Percentiles rank a stretch among this genome's conserved stretches.
phyloP scores from a whole-genome alignment of 2,888 invertebrate genomes.

The Dorcus parallelipipedus region DNA sequence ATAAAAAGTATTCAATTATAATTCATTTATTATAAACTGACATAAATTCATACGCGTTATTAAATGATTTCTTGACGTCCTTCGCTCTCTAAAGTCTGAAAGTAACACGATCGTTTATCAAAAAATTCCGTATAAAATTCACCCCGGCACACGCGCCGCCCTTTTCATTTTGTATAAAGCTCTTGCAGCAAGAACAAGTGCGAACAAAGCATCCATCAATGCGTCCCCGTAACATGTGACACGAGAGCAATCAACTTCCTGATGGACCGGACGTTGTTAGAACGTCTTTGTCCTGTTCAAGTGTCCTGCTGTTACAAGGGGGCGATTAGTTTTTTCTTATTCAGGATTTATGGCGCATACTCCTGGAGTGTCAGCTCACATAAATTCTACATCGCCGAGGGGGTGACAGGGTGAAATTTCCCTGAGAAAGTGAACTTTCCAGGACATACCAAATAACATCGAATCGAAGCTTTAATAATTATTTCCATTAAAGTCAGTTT shows the following conservation, averaged over 20 bases:
- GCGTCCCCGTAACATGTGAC: slow-evolving; percentile 20
- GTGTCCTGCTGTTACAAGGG: background rate
- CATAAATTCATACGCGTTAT: slow-evolving; percentile 17
- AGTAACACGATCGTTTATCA: slow-evolving; percentile 18
- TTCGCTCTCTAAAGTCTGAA: slow-evolving; percentile 9
- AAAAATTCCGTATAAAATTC: slow-evolving; percentile 2
- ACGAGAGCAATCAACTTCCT: slow-evolving; percentile 27
- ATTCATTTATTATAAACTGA: background rate
- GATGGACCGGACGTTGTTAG: slow-evolving; percentile 23
- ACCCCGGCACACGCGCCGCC: slow-evolving; percentile 13
- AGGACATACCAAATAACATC: too few species aligned
- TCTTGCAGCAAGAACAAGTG: background rate
- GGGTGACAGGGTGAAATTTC: too few species aligned
- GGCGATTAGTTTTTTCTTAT: background rate
- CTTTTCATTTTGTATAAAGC: slow-evolving; percentile 1
- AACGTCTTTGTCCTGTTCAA: slow-evolving; percentile 21
- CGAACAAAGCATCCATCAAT: slow-evolving; percentile 26
- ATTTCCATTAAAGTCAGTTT: too few species aligned
- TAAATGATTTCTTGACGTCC: slow-evolving; percentile 19
- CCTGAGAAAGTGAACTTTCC: too few species aligned
- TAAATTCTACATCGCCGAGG: too few species aligned
- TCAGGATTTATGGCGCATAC: too few species aligned
- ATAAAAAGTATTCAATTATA: too few species aligned
- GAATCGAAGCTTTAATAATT: too few species aligned
- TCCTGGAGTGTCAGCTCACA: too few species aligned